Evolutionary conservation across 2,888 invertebrate species (phyloP).

Genomic region (Andricus curvator): DNA sequence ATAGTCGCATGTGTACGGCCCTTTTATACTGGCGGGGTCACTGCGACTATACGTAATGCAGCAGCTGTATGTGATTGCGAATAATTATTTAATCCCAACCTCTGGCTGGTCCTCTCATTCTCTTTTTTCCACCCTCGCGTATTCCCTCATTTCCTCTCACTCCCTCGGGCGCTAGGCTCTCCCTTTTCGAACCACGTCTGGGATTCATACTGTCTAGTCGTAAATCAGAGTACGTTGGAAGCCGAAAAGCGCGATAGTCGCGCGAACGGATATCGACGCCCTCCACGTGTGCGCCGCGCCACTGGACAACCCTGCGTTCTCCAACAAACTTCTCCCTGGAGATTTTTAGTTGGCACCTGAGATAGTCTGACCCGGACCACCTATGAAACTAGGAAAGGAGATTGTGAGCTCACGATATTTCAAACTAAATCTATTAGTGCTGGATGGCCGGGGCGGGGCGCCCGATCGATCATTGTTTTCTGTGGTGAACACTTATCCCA

Average conservation of each 20-base stretch:
- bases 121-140: slow-evolving; percentile 9
- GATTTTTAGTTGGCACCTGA: slow-evolving; percentile 7
- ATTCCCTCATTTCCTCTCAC: slow-evolving; percentile 15
- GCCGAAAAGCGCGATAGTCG: slow-evolving; percentile 38
- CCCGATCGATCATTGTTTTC: slow-evolving; percentile 63
- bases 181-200: slow-evolving; percentile 54
- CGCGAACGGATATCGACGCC: slow-evolving; percentile 31
- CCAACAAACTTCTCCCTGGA: neutral
- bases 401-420: slow-evolving; percentile 59
- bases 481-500: slow-evolving; percentile 42
- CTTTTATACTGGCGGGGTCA: slow-evolving; percentile 9
- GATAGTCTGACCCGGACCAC: slow-evolving; percentile 5
- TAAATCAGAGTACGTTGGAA: slow-evolving; percentile 61
- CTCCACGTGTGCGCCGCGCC: neutral
- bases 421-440: slow-evolving; percentile 62
- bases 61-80: slow-evolving; percentile 70
- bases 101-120: neutral
- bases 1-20: neutral
- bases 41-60: slow-evolving; percentile 61
- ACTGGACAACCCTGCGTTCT: neutral
- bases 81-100: slow-evolving; percentile 71
- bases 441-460: slow-evolving; percentile 59
- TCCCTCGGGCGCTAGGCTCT: neutral
- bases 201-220: slow-evolving; percentile 66
- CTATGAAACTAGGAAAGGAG: slow-evolving; percentile 22